A percentile compares a stretch with the other conserved stretches of the same genome.
Evolutionary conservation across 2,113 vertebrate species (phyloP).

Genomic region (Anser cygnoides): DNA sequence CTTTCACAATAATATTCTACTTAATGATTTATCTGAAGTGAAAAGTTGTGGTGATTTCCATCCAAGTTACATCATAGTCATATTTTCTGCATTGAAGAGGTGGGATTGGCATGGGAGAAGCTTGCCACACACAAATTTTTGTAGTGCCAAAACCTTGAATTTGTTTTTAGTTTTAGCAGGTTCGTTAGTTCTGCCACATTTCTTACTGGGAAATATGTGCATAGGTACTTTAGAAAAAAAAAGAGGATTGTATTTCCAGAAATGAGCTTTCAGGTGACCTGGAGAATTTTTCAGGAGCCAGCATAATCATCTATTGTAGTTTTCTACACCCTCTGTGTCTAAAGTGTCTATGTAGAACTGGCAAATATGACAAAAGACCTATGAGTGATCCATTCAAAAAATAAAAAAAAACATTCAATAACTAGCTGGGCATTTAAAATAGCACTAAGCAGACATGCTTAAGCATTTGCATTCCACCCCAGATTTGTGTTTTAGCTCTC

Average conservation of each 20-base stretch:
- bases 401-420: background rate
- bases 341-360: background rate
- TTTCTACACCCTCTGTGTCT: background rate
- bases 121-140: background rate
- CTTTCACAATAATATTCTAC: background rate
- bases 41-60: background rate
- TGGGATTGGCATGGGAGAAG: background rate
- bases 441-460: background rate
- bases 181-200: background rate
- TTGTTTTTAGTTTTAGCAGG: background rate
- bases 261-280: background rate
- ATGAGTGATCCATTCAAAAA: background rate
- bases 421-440: background rate
- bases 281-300: background rate
- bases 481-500: background rate
- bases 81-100: background rate
- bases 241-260: background rate
- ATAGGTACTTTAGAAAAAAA: background rate
- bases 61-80: background rate
- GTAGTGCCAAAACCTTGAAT: background rate
- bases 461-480: background rate
- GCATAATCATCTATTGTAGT: accelerated
- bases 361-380: background rate
- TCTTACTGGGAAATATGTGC: background rate
- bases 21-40: background rate